Evolutionary conservation across 2,113 vertebrate genomes (phyloP).

Genomic region (Oryzias melastigma): DNA sequence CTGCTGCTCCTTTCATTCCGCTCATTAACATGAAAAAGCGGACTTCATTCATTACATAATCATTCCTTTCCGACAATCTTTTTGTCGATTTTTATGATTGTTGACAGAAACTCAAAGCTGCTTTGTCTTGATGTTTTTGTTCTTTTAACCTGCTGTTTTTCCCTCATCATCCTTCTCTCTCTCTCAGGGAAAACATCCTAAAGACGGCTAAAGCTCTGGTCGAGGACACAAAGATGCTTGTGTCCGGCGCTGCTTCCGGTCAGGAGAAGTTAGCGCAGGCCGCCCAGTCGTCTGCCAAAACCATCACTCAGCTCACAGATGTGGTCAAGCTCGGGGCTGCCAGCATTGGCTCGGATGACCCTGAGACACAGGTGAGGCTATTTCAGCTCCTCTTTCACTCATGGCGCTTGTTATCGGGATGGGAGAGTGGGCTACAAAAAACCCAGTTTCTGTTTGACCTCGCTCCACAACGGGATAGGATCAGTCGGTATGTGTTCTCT

Average conservation of each 20-base stretch:
- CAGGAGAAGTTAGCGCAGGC: conserved; percentile 95
- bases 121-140: background rate
- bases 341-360: conserved; percentile 92
- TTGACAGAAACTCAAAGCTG: no score
- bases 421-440: background rate
- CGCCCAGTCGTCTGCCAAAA: conserved; percentile 92
- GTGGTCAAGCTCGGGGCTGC: conserved; percentile 95
- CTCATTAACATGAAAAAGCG: no score
- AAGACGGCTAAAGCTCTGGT: conserved; percentile 98
- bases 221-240: conserved; percentile 96
- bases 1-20: no score
- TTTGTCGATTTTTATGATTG: no score
- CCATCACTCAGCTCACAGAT: conserved; percentile 97
- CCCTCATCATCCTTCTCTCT: background rate
- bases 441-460: conserved; percentile 4
- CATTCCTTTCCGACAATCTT: no score
- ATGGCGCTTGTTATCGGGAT: background rate
- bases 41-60: no score
- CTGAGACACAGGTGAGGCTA: conserved; percentile 89
- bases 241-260: conserved; percentile 93
- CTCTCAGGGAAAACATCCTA: conserved; percentile 91
- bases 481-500: conserved; percentile 2
- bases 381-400: conserved; percentile 6
- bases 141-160: background rate
- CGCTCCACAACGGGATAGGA: conserved; percentile 1